Evolutionary conservation across 2,797 vertebrate species (phyloP), one percentile per base, ranked within the genome.

Genomic region (Microctenopoma lineatum): DNA sequence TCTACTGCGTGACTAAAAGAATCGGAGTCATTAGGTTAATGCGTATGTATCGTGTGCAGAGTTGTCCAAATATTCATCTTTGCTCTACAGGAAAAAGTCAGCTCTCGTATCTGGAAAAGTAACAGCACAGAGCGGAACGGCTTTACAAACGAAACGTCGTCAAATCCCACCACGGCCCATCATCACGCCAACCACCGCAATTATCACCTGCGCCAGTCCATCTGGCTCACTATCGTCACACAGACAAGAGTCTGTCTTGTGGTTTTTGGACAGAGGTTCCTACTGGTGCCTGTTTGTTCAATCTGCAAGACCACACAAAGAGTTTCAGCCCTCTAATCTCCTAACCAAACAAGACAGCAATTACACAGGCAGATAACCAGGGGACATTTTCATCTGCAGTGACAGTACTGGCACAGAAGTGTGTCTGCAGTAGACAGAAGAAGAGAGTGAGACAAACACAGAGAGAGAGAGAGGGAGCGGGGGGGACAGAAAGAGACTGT

Each of bases 311-410:
- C 93, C 92, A 93, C 93, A 93, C 93, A 94, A 92, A 93, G 92
- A 93, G 91, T 94, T 90, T 91, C 91, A 90, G 89, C 83, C 87
- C 89, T 90, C 90, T 93, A 94, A 94, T 94, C 93, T 94, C 91
- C 92, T 93, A 93, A 92, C 91, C 93, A 95, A 95, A 94, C 93
- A 95, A 89, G 91, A 93, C 93, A 92, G 91, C 93, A 95, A 94
- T 95, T 95, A 95, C 92, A 91, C 92, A 90, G 90, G 83, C 89
- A 82, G 93, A 94, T 94, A 94, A 93, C 93, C 89, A 89, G 85
- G 88, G 90, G 90, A 94, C 92, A 84, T 93, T 94, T 94, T 91
- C 93, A 94, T 94, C 89, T 53, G 42, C 83, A 75, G 87, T 93
- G 93, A 93, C 92, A 93, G 90, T 84, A 70, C 85, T 86, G 87